A percentile compares a stretch with the other conserved stretches of the same genome.
These are phyloP conservation scores for Halocaridina rubra DNA, from an alignment of 2,888 invertebrate genomes.

Conservation along the genomic window DNA sequence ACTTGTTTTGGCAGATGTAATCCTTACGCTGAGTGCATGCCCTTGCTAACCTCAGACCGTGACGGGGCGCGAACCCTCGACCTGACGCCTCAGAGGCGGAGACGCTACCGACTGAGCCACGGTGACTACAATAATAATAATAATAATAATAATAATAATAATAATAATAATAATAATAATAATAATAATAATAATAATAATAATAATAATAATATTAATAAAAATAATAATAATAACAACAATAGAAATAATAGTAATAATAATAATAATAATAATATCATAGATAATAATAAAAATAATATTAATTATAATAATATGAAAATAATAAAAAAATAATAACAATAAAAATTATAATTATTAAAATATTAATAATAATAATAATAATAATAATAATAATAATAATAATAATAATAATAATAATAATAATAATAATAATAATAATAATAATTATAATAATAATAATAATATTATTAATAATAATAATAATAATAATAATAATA, in stretches of 20 bases:
- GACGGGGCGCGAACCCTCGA: too few species aligned
- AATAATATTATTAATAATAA: neutral
- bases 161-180: neutral
- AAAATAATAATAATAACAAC: neutral
- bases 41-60: too few species aligned
- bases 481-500: constrained; percentile 5
- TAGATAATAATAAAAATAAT: neutral
- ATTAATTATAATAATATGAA: neutral
- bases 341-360: neutral
- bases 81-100: too few species aligned
- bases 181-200: neutral
- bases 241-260: neutral
- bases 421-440: constrained; percentile 4
- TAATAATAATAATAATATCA: constrained; percentile 1
- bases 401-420: constrained; percentile 1
- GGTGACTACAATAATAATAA: neutral
- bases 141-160: neutral
- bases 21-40: too few species aligned
- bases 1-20: too few species aligned
- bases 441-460: constrained; percentile 1
- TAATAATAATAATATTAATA: neutral
- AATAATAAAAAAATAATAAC: neutral
- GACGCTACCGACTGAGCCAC: too few species aligned
- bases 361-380: neutral
- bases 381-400: constrained; percentile 4